phyloP scores from a whole-genome alignment of 2,113 vertebrate genomes.

The Epinephelus lanceolatus region DNA sequence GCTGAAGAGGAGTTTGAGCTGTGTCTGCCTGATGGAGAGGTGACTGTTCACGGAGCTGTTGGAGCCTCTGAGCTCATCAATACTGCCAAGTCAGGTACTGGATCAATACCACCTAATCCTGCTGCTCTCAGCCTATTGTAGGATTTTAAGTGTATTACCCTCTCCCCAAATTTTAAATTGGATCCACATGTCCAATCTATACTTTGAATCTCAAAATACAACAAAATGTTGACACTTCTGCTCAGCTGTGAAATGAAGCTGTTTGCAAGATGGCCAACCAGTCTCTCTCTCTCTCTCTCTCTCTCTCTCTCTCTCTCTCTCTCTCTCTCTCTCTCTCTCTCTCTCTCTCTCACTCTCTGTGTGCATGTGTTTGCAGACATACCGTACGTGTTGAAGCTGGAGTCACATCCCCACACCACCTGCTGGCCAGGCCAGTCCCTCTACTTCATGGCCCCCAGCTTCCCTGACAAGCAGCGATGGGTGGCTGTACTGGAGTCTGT shows the following conservation, averaged over 20 bases:
- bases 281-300: not conserved
- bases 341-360: not conserved
- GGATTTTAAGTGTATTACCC: constrained; percentile 29
- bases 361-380: constrained; percentile 86
- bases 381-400: constrained; percentile 97
- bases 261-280: not conserved
- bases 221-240: constrained; percentile 23
- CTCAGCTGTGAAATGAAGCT: constrained; percentile 28
- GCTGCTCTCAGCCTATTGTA: constrained; percentile 1
- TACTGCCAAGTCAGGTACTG: constrained; percentile 97
- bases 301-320: no score
- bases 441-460: constrained; percentile 97
- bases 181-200: not conserved
- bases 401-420: constrained; percentile 97
- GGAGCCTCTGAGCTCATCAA: constrained; percentile 97
- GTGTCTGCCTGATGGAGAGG: constrained; percentile 96
- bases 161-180: constrained; percentile 3
- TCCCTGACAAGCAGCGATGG: constrained; percentile 99
- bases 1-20: constrained; percentile 97
- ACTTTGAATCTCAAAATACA: constrained; percentile 19
- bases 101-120: constrained; percentile 53
- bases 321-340: no score
- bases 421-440: constrained; percentile 98
- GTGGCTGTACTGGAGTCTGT: constrained; percentile 96
- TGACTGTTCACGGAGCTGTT: constrained; percentile 96